A percentile compares a stretch with the other conserved stretches of the same genome.
Conservation (phyloP, 2,113 vertebrate genomes). For the Etia nguti region DNA sequence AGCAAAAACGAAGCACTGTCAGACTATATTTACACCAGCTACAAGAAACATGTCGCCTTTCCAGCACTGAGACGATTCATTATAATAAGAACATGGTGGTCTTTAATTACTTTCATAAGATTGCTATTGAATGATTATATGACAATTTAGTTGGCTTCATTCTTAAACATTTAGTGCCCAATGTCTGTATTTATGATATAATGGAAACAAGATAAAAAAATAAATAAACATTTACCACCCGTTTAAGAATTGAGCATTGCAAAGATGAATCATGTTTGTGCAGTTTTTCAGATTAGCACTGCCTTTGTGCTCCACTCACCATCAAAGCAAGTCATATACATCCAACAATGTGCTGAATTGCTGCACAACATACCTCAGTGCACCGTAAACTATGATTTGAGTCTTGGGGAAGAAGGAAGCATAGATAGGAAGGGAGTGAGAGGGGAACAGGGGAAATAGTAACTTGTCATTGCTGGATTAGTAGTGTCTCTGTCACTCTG, state of each 20-base stretch:
- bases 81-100: background rate
- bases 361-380: background rate
- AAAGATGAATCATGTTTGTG: background rate
- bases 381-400: constrained; percentile 27
- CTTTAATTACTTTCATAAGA: background rate
- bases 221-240: background rate
- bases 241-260: background rate
- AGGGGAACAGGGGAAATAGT: constrained; percentile 8
- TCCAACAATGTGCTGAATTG: background rate
- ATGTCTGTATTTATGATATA: background rate
- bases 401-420: background rate
- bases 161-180: background rate
- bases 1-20: background rate
- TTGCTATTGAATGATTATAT: background rate
- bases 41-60: background rate
- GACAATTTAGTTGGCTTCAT: background rate
- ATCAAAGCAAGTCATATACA: background rate
- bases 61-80: background rate
- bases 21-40: background rate
- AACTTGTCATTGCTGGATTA: constrained; percentile 62
- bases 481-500: constrained; percentile 59
- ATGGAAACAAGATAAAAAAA: background rate
- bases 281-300: background rate
- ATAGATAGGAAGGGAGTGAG: background rate
- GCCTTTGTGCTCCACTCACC: background rate